Conservation (phyloP, 2,888 invertebrate genomes). For the Fragum whitleyi region DNA sequence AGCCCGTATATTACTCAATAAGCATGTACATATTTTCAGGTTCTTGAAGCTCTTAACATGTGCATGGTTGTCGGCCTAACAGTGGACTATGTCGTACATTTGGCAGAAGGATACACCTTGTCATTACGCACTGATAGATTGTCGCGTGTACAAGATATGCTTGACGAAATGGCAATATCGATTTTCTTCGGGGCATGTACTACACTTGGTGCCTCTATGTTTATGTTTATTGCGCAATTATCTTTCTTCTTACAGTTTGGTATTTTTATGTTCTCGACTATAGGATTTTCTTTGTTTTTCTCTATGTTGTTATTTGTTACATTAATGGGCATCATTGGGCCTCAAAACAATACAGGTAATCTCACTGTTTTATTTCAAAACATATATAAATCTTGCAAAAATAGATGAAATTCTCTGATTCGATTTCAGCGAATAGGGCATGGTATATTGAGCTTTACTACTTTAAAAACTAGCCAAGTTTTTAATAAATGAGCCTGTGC, state of each 20-base stretch:
- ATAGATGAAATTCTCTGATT: not conserved
- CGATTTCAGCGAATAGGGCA: too few species aligned
- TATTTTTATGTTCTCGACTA: conserved; percentile 79
- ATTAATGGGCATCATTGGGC: conserved; percentile 74
- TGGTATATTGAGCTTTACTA: too few species aligned
- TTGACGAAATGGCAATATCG: conserved; percentile 75
- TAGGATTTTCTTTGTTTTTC: conserved; percentile 77
- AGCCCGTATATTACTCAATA: too few species aligned
- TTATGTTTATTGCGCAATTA: conserved; percentile 78
- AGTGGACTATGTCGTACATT: conserved; percentile 76
- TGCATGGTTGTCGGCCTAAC: conserved; percentile 75
- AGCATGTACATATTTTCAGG: too few species aligned
- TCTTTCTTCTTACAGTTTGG: conserved; percentile 81
- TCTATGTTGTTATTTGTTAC: conserved; percentile 75
- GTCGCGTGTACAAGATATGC: conserved; percentile 71
- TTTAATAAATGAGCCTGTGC: too few species aligned
- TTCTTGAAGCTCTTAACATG: conserved; percentile 75
- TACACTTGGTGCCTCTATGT: conserved; percentile 78
- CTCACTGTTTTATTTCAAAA: conserved; percentile 22
- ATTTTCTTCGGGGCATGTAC: conserved; percentile 80
- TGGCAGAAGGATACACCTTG: conserved; percentile 75
- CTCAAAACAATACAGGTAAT: conserved; percentile 65
- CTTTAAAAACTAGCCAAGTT: too few species aligned
- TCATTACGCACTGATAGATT: conserved; percentile 64
- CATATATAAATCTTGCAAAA: not conserved